Evolutionary conservation across 1,140 invertebrate species (phyloP).

Genomic region (Ostrea denselamellosa): DNA sequence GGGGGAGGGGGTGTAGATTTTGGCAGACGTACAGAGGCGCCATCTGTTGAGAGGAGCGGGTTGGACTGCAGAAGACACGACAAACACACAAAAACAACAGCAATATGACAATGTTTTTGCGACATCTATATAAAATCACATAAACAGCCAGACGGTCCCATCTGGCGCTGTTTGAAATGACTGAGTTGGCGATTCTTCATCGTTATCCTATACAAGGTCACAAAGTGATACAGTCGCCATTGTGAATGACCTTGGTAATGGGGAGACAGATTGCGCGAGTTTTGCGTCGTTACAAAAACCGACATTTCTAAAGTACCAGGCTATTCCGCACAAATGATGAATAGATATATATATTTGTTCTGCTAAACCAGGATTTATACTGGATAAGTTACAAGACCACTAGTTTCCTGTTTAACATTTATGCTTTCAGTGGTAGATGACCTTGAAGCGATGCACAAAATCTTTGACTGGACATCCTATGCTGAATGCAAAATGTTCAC

Average conservation of each 20-base stretch:
- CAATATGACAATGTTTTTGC: background rate
- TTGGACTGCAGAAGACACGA: background rate
- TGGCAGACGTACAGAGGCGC: background rate
- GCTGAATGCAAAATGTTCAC: no score
- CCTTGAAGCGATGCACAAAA: no score
- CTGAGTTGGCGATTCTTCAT: background rate
- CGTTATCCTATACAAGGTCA: background rate
- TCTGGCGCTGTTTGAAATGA: background rate
- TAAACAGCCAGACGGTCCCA: background rate
- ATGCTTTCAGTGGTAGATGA: no score
- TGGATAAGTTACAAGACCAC: no score
- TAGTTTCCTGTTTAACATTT: no score
- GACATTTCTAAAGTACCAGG: background rate
- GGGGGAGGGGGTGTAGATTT: no score
- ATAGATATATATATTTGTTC: no score
- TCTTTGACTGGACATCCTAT: no score
- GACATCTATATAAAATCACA: background rate
- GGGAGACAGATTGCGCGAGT: background rate
- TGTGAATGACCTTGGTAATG: background rate
- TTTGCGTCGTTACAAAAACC: background rate
- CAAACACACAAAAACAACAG: background rate
- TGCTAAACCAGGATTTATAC: no score
- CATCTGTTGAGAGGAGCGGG: background rate
- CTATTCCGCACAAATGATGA: no score
- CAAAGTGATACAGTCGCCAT: background rate